Conservation (phyloP, 2,888 invertebrate genomes). For the Spodoptera exigua region DNA sequence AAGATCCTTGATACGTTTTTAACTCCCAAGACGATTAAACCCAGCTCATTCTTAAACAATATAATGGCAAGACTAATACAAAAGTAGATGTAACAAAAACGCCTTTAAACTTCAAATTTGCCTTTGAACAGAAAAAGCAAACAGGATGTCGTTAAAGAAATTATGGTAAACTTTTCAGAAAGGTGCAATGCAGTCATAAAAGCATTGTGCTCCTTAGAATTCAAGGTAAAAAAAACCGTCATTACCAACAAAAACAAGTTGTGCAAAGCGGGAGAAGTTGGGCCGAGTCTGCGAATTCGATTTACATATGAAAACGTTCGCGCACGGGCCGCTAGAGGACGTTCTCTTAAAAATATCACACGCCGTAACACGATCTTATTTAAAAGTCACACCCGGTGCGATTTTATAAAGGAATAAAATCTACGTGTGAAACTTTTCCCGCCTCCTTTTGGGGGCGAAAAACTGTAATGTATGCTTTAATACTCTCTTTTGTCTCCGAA, state of each 20-base stretch:
- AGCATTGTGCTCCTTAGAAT: constrained; percentile 61
- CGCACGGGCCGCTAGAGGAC: constrained; percentile 65
- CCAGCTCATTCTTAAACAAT: constrained; percentile 19
- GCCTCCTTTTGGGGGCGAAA: constrained; percentile 46
- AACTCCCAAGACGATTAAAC: constrained; percentile 16
- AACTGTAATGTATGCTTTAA: constrained; percentile 60
- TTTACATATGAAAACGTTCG: constrained; percentile 78
- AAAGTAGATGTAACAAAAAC: constrained; percentile 37
- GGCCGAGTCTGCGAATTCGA: constrained; percentile 64
- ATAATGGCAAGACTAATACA: constrained; percentile 39
- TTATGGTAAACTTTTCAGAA: constrained; percentile 62
- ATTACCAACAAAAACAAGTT: constrained; percentile 64
- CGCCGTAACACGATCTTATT: constrained; percentile 77
- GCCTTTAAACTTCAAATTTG: constrained; percentile 45
- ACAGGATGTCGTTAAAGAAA: constrained; percentile 60
- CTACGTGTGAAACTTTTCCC: constrained; percentile 61
- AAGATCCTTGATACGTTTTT: constrained; percentile 15
- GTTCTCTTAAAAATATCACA: constrained; percentile 68
- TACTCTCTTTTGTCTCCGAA: constrained; percentile 62
- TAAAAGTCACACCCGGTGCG: constrained; percentile 78
- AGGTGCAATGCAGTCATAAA: constrained; percentile 64
- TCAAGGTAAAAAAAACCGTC: constrained; percentile 57
- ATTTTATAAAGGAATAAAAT: constrained; percentile 72
- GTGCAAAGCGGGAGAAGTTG: constrained; percentile 47
- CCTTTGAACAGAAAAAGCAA: constrained; percentile 48